Conservation (phyloP, 2,888 invertebrate genomes). For the Caenorhabditis sinica region DNA sequence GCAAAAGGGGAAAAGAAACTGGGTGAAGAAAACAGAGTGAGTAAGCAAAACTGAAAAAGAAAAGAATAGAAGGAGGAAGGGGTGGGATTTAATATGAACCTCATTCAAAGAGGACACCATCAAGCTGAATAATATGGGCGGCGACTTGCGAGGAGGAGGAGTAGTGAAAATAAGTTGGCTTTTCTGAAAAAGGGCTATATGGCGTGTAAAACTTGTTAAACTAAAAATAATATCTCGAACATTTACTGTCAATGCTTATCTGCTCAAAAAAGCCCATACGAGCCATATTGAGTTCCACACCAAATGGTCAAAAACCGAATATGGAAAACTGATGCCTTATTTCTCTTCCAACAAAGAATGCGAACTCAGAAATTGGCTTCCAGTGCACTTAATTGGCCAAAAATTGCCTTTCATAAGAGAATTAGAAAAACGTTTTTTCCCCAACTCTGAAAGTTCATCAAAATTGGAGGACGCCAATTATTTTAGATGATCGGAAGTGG, state of each 20-base stretch:
- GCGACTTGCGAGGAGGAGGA: conserved; percentile 1
- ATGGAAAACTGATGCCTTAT: too few species aligned
- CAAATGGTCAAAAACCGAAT: too few species aligned
- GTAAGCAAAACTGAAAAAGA: conserved; percentile 32
- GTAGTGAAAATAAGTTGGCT: conserved; percentile 1
- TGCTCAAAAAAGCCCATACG: too few species aligned
- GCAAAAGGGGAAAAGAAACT: not conserved
- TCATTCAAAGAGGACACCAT: conserved; percentile 48
- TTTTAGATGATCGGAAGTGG: conserved; percentile 1
- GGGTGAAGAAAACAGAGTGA: conserved; percentile 29
- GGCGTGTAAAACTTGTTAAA: too few species aligned
- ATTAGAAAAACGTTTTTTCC: not conserved
- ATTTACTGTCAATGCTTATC: too few species aligned
- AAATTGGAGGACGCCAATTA: not conserved
- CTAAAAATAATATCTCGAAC: too few species aligned
- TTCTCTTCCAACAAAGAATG: too few species aligned
- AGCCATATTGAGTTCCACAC: not conserved
- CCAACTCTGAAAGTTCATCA: conserved; percentile 8
- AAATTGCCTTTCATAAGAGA: not conserved
- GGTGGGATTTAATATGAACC: conserved; percentile 51
- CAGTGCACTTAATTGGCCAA: too few species aligned
- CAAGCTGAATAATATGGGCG: conserved; percentile 29
- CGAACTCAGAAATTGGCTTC: too few species aligned
- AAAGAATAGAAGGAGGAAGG: conserved; percentile 12
- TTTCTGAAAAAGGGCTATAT: not conserved